Percentiles rank a stretch among this genome's conserved stretches.
Conservation (phyloP, 2,888 invertebrate species). For the Aplocera efformata region DNA sequence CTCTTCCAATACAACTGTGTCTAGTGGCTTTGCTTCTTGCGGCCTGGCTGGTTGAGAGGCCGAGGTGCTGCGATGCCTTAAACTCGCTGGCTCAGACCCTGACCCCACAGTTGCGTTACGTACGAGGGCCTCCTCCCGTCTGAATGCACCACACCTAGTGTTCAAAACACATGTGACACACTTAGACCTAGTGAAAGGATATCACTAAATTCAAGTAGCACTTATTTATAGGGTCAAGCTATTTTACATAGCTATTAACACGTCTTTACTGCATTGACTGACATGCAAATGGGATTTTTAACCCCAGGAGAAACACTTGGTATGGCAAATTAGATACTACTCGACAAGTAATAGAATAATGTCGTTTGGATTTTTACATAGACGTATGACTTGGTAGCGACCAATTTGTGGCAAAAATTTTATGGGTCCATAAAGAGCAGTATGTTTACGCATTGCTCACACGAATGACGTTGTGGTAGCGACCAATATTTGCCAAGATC, state of each 20-base stretch:
- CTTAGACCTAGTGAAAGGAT: constrained; percentile 6
- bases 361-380: constrained; percentile 24
- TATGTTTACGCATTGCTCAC: too few species aligned
- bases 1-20: constrained; percentile 88
- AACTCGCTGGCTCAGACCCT: constrained; percentile 88
- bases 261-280: constrained; percentile 12
- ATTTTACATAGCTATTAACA: constrained; percentile 11
- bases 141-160: constrained; percentile 58
- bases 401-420: constrained; percentile 46
- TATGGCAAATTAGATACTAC: not conserved
- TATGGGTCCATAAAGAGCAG: too few species aligned
- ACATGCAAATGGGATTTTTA: constrained; percentile 10
- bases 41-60: constrained; percentile 87
- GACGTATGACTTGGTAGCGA: too few species aligned
- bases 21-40: constrained; percentile 87
- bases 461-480: too few species aligned
- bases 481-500: too few species aligned
- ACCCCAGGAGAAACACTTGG: not conserved
- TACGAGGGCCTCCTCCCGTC: constrained; percentile 90
- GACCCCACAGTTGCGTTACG: constrained; percentile 89
- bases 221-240: constrained; percentile 10
- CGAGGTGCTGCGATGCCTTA: constrained; percentile 88
- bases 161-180: constrained; percentile 30
- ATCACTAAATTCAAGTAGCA: constrained; percentile 13
- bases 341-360: not conserved